Base-by-base conservation (phyloP, 2,797 vertebrate genomes). In the Betta splendens region DNA sequence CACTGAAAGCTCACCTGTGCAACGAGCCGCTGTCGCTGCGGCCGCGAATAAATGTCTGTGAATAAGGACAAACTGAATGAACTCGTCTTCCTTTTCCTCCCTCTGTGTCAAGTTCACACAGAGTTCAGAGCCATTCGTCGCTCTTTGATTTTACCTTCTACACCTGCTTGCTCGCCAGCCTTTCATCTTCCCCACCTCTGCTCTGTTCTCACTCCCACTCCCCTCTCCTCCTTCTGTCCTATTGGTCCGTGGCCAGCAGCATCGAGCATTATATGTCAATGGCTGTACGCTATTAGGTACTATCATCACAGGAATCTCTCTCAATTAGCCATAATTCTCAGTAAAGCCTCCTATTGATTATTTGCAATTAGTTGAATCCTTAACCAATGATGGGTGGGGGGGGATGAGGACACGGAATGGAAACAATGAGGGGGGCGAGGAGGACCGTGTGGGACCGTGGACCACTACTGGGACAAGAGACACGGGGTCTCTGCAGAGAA, bases 321-420 rank as follows among this genome's bases (percentile, higher is more conserved):
- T 64, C 79, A 84, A 77, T 86, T 75, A 81, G 74, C 75, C 17
- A 56, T 76, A 78, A 85, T 75, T 48, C 70, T 69, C 56, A 60
- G 69, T 73, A 79, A 85, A 83, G 80, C 71, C 69, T 29, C 1
- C 21, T 72, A 84, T 84, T 81, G 84, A 86, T 85, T 75, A 70
- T 74, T 57, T 78, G 67, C 70, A 75, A 80, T 86, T 83, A 75
- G 69, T 75, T 80, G 77, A 79, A 72, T 68, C 63, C 28, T 70
- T 73, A 76, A 85, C 72, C 80, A 80, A 85, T 73, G 73, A 78
- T 69, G 73, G 39, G 38, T 75, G 59, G 59, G 59, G 42, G 48
- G 66, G 73, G 43, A 70, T 50, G 69, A 52, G 57, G 72, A 69
- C 74, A 62, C 72, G 64, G 57, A 75, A 70, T 60, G 69, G 49